A percentile compares a stretch with the other conserved stretches of the same genome.
Evolutionary conservation across 2,797 vertebrate genomes (phyloP).

Genomic region (Lutjanus argentimaculatus): DNA sequence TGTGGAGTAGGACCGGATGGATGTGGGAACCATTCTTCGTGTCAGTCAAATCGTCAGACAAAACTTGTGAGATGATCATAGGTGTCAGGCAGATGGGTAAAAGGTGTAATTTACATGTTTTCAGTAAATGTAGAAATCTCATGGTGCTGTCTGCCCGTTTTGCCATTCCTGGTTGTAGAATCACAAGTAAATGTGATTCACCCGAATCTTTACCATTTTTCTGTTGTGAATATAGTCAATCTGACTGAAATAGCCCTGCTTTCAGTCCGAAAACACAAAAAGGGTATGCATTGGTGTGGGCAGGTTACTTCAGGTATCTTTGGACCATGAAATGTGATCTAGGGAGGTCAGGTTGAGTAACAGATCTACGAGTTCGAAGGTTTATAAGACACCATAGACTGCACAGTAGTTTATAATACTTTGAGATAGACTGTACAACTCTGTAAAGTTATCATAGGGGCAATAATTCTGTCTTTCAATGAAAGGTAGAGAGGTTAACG

Average conservation of each 20-base stretch:
- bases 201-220: too few relatives aligned
- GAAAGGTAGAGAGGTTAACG: too few relatives aligned
- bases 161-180: not conserved
- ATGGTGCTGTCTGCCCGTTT: not conserved
- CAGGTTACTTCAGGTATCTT: too few relatives aligned
- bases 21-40: not conserved
- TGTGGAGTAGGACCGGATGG: not conserved
- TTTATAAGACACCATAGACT: too few relatives aligned
- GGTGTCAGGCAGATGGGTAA: not conserved
- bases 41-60: slow-evolving; percentile 8
- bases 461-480: not conserved
- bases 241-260: not conserved
- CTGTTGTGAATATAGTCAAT: not conserved
- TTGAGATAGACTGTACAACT: too few relatives aligned
- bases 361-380: too few relatives aligned
- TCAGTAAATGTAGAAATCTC: slow-evolving; percentile 9
- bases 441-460: too few relatives aligned
- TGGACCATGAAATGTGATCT: too few relatives aligned
- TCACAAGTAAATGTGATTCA: too few relatives aligned
- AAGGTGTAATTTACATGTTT: slow-evolving; percentile 11
- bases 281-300: too few relatives aligned
- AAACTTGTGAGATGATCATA: not conserved
- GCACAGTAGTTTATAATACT: too few relatives aligned
- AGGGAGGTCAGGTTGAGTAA: not conserved
- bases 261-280: not conserved